Base-by-base conservation (phyloP, 2,113 vertebrate species). In the Apeltes quadracus region DNA sequence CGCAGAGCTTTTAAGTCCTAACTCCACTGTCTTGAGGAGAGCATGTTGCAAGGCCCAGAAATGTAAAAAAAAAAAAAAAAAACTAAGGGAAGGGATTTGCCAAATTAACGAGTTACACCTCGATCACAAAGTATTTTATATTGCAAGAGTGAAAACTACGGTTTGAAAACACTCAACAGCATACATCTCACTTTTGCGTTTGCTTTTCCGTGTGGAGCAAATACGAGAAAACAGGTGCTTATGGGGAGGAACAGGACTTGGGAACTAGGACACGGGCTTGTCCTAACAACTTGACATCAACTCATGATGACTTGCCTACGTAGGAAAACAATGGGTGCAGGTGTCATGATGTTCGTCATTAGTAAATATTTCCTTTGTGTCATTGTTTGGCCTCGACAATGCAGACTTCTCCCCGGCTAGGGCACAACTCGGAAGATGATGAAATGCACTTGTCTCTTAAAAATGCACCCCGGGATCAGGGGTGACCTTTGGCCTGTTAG, bases 381-480 rank as follows among this genome's bases (percentile, higher is more conserved):
- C 15, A 55, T 43, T 56, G 38, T 56, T 48, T n/a, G 10, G 6
- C 43, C n/a, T 39, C 59, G 68, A 59, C 55, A 50, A 13, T 36
- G 43, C n/a, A 54, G 50, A 41, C 48, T 44, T 32, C 22, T 43
- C 36, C 12, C 14, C 27, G 36, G 23, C 7, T 4, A 64, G 34
- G 50, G 50, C 38, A 18, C 48, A 18, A 44, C 32, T 36, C n/a
- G 55, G 50, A 55, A 11, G 36, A 72, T n/a, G n/a, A n/a, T n/a
- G n/a, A 44, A 25, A 55, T 23, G 2, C 14, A 41, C 34, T 58
- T 54, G 5, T 38, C 29, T 51, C n/a, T 61, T 75, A 38, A 73
- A 69, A 62, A 69, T 44, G 64, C 64, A 68, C 56, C 73, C 56
- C 59, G 39, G 48, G 74, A 61, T 69, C 27, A n/a, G 5, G 8